Percentiles rank a stretch among this genome's conserved stretches.
Evolutionary conservation across 1,140 invertebrate species (phyloP).

Genomic region (Babylonia areolata): DNA sequence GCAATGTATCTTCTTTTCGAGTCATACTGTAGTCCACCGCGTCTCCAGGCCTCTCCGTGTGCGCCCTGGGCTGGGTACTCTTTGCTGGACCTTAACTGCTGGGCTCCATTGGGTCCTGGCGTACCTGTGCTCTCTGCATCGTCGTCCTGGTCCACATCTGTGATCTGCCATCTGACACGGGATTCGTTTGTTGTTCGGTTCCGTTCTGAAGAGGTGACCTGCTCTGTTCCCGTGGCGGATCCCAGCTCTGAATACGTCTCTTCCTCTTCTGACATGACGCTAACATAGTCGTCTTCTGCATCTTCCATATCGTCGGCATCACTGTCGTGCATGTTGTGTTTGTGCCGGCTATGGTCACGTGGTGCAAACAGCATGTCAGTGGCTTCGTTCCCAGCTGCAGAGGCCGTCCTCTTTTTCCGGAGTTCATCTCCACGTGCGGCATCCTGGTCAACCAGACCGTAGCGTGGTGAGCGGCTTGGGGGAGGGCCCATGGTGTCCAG

Average conservation of each 20-base stretch:
- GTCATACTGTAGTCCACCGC: conserved; percentile 28
- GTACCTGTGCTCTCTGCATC: background rate
- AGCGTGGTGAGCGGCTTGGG: background rate
- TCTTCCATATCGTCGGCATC: background rate
- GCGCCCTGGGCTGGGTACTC: background rate
- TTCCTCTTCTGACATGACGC: conserved; percentile 31
- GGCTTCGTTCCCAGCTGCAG: background rate
- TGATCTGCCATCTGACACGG: background rate
- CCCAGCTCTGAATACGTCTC: background rate
- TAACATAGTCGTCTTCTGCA: conserved; percentile 35
- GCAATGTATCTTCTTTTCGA: conserved; percentile 36
- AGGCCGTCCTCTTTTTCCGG: background rate
- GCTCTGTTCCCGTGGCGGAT: background rate
- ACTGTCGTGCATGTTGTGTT: conserved; percentile 10
- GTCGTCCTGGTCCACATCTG: conserved; percentile 12
- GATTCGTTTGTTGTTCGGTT: too few species aligned
- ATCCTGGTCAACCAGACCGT: background rate
- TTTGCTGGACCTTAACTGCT: background rate
- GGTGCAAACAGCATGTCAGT: conserved; percentile 1
- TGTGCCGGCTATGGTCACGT: background rate
- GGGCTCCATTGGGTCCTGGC: conserved; percentile 24
- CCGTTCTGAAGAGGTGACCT: background rate
- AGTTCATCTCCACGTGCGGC: background rate
- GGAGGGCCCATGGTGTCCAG: background rate
- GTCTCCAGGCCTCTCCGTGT: background rate